Base-by-base conservation (phyloP, 2,113 vertebrate genomes). In the Lamprotornis superbus region DNA sequence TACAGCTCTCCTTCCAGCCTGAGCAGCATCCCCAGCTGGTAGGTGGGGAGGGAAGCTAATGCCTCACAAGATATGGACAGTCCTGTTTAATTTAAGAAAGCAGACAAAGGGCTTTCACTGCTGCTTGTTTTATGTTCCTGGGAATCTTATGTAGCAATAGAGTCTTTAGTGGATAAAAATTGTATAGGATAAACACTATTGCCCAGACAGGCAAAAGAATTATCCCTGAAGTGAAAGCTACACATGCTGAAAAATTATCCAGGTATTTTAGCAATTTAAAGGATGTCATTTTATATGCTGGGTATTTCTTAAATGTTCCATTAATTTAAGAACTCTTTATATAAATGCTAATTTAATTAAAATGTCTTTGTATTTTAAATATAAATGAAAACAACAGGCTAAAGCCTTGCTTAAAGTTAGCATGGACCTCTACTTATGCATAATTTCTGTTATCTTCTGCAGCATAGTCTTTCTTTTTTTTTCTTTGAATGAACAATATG, bases 301-400 rank as follows among this genome's bases (percentile, higher is more conserved):
- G 24, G 0, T 86, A n/a, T 59, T 94, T 96, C 68, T 92, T 91
- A 84, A 90, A 85, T 50, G 35, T 85, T 93, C 77, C 77, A 77
- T 94, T 95, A 95, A 89, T 86, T 68, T 87, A 73, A 85, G 60
- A 76, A 65, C 39, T 71, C 44, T 74, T 30, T 47, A 68, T 93
- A 60, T 95, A 87, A 82, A 92, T 76, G 85, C 42, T 93, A 93
- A 94, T 93, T 96, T 96, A 75, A 95, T 95, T 94, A 95, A 95
- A 68, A 60, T 30, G 46, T 83, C 65, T 96, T 91, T 89, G 53
- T 67, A 64, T 85, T 86, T 79, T 69, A 93, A 76, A 79, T 89
- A 89, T 68, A 94, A 91, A 84, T 73, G 74, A 82, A 94, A 95
- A 89, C 63, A 85, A 57, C n/a, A 67, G 39, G 37, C 47, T 74